These are phyloP conservation scores for Vulpes ferrilata DNA, from an alignment of 2,113 vertebrate genomes.

Conservation along the genomic window DNA sequence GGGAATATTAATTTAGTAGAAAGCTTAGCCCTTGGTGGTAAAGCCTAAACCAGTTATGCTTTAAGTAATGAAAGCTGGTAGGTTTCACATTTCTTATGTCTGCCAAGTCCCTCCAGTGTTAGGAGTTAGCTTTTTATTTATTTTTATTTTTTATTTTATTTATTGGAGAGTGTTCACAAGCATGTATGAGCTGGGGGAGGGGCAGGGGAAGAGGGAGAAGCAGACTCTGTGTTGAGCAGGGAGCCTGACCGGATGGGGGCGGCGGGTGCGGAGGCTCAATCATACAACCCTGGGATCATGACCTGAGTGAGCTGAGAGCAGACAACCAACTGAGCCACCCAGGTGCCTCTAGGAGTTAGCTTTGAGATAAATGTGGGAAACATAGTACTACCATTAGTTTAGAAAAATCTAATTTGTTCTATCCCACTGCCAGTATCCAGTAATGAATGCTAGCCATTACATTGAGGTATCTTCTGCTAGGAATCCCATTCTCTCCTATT, in stretches of 20 bases:
- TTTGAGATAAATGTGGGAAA: constrained; percentile 25
- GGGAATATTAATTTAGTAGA: background rate
- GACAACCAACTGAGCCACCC: background rate
- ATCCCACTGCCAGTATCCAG: background rate
- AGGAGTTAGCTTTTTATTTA: background rate
- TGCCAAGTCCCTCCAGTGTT: background rate
- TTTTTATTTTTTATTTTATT: background rate
- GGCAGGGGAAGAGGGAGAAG: background rate
- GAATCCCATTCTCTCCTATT: background rate
- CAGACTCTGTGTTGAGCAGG: background rate
- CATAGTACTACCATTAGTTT: background rate
- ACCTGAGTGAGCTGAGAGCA: background rate
- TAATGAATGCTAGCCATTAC: background rate
- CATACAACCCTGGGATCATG: background rate
- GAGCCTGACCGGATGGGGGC: background rate
- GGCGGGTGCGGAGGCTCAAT: background rate
- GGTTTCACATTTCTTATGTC: constrained; percentile 42
- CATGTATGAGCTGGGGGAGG: background rate
- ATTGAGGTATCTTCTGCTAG: background rate
- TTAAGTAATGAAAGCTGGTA: constrained; percentile 20
- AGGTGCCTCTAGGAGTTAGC: background rate
- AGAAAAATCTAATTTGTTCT: background rate
- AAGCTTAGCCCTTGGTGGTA: background rate
- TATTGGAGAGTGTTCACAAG: no score
- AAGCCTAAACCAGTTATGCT: constrained; percentile 20